Base-by-base conservation (phyloP, 2,113 vertebrate species). In the Paradisaea rubra region DNA sequence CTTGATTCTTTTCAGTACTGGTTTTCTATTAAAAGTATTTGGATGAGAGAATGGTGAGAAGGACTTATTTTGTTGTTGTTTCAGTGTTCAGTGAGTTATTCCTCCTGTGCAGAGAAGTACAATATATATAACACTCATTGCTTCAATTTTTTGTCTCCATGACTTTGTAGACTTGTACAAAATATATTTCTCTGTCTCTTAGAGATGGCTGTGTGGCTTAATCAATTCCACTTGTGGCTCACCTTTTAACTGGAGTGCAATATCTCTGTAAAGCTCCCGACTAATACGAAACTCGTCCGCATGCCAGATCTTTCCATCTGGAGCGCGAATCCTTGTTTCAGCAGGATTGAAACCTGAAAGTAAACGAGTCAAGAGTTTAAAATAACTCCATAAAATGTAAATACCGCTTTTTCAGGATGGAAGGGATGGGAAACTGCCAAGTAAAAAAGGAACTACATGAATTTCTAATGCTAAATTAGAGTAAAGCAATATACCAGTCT, bases 291-390 rank as follows among this genome's bases (percentile, higher is more conserved):
- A 98, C 44, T 99, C 98, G 1, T 98, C 97, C 53, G 98, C 98
- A 7, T 96, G 97, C 98, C 98, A 99, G 71, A 99, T 97, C 86
- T 98, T 99, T 20, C 98, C 98, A 96, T 99, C 98, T 57, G 98
- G 95, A 72, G 98, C 93, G n/a, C 93, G 97, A 95, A 99, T 98
- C 95, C 98, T 99, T 49, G 98, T 99, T 97, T 99, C 98, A 33
- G 97, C 97, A 80, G 98, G 97, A 97, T 98, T 99, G 95, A 99
- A 99, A 93, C 99, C 99, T 99, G 86, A 90, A 90, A 91, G 60
- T 7, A 87, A 73, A 92, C 1, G 16, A 92, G 66, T 39, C 35
- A 39, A 28, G 35, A 61, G 54, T 70, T 92, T 73, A 66, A 92
- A 91, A 42, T 54, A 88, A 69, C 52, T 22, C 33, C 5, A 1